These are phyloP conservation scores for Odontamblyopus lacepedii DNA, from an alignment of 2,797 vertebrate genomes.

Conservation along the genomic window DNA sequence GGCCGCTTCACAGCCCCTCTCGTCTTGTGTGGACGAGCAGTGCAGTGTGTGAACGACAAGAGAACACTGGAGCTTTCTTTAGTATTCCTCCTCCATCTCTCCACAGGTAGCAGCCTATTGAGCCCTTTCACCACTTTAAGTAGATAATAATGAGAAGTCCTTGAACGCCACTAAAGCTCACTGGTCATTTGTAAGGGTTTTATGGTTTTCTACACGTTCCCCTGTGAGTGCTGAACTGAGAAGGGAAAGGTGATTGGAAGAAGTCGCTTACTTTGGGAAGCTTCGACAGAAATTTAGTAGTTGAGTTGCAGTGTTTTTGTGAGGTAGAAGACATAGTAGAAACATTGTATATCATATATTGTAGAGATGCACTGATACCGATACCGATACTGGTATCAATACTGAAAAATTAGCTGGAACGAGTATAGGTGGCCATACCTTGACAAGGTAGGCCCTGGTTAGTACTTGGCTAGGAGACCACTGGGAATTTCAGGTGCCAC, in stretches of 20 bases:
- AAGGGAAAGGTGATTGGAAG: background rate
- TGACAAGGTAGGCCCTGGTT: too few relatives aligned
- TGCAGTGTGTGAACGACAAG: slow-evolving; percentile 34
- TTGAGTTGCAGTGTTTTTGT: background rate
- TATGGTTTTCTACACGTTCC: slow-evolving; percentile 11
- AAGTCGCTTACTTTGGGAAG: background rate
- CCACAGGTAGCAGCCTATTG: slow-evolving; percentile 27
- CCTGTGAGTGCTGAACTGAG: background rate
- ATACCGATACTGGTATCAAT: too few relatives aligned
- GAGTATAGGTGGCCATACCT: too few relatives aligned
- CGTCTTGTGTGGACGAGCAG: slow-evolving; percentile 25
- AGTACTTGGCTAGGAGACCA: too few relatives aligned
- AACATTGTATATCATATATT: too few relatives aligned
- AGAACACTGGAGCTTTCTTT: slow-evolving; percentile 32
- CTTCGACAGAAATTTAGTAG: background rate
- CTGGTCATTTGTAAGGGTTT: slow-evolving; percentile 24
- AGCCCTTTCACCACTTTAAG: slow-evolving; percentile 27
- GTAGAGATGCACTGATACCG: too few relatives aligned
- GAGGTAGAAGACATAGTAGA: too few relatives aligned
- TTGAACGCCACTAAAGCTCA: slow-evolving; percentile 14
- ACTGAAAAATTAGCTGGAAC: too few relatives aligned
- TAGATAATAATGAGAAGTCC: slow-evolving; percentile 18
- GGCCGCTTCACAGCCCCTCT: slow-evolving; percentile 30
- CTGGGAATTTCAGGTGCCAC: too few relatives aligned
- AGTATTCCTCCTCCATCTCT: slow-evolving; percentile 27